Conservation (phyloP, 1,140 invertebrate species). For the Plectrocnemia conspersa region DNA sequence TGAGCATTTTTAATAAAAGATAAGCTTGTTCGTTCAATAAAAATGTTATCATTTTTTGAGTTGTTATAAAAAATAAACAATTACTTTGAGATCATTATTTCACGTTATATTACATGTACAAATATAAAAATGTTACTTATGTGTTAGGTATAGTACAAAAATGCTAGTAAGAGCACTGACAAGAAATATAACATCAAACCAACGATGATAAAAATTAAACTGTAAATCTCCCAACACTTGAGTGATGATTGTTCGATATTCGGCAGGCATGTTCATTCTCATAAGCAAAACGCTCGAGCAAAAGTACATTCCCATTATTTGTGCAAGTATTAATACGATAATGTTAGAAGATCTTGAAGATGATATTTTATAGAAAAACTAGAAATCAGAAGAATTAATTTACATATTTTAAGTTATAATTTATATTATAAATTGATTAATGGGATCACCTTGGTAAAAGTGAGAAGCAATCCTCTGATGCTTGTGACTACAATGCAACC, state of each 20-base stretch:
- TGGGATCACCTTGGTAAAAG: conserved; percentile 85
- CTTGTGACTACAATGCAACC: conserved; percentile 98
- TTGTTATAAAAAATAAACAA: no score
- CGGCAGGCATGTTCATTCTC: conserved; percentile 99
- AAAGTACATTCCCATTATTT: conserved; percentile 99
- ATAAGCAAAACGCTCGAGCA: conserved; percentile 96
- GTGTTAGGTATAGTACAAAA: conserved; percentile 90
- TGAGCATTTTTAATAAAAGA: no score
- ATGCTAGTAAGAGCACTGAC: conserved; percentile 95
- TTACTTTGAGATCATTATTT: no score
- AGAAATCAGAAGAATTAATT: conserved; percentile 37
- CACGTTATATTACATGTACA: no score
- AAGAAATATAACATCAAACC: conserved; percentile 99
- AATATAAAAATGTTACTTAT: conserved; percentile 75
- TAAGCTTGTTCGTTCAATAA: no score
- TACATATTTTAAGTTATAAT: no score
- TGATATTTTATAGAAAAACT: conserved; percentile 99
- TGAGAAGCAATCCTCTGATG: conserved; percentile 91
- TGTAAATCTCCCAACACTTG: conserved; percentile 96
- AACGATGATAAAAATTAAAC: conserved; percentile 99
- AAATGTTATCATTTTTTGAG: no score
- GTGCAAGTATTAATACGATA: conserved; percentile 92
- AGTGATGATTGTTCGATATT: conserved; percentile 96
- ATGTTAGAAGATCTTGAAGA: conserved; percentile 98
- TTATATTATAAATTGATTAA: no score